These are phyloP conservation scores for Threskiornis aethiopicus DNA, from an alignment of 2,797 vertebrate species.

Conservation along the genomic window DNA sequence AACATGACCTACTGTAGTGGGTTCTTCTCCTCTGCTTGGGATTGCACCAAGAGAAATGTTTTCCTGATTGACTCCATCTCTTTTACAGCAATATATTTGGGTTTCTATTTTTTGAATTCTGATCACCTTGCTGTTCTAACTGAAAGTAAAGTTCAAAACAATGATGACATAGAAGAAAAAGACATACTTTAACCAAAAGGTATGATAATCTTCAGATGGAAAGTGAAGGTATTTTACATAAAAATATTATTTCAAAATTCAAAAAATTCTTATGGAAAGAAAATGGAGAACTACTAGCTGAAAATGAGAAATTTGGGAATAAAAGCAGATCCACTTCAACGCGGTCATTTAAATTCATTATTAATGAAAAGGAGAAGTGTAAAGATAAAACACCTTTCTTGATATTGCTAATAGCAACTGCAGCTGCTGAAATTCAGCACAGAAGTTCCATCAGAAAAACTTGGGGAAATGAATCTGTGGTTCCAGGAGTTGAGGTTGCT, in stretches of 20 bases:
- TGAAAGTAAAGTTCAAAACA: background rate
- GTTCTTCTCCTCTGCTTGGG: background rate
- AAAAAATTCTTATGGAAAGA: background rate
- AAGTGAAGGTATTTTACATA: background rate
- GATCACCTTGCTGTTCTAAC: background rate
- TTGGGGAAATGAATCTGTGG: background rate
- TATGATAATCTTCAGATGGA: background rate
- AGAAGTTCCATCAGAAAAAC: background rate
- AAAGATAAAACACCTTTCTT: background rate
- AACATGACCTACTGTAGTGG: background rate
- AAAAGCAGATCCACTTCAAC: background rate
- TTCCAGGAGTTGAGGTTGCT: background rate
- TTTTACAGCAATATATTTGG: background rate
- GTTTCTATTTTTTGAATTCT: background rate
- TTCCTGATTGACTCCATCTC: background rate
- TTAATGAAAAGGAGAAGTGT: slow-evolving; percentile 8
- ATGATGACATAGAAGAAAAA: background rate
- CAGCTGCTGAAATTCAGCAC: background rate
- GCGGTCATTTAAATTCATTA: background rate
- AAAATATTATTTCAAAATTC: background rate
- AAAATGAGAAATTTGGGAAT: background rate
- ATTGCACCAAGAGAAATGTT: background rate
- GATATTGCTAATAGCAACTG: background rate
- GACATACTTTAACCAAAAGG: background rate
- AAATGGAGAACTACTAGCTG: background rate